Base-by-base conservation (phyloP, 2,113 vertebrate species). In the Pelecanoides urinatrix region DNA sequence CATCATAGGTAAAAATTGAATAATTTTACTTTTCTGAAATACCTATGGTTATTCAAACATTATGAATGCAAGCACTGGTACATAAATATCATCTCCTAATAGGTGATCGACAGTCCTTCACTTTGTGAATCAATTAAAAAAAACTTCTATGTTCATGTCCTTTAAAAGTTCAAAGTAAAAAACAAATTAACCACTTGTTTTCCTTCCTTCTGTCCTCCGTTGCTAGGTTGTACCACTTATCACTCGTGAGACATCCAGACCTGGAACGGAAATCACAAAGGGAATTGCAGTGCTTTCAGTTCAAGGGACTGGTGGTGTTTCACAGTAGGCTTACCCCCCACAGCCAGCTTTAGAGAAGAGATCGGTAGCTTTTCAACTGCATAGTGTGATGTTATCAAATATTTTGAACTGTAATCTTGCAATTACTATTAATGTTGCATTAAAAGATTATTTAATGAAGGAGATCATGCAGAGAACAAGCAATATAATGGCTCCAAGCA, bases 391-490 rank as follows among this genome's bases (percentile, higher is more conserved):
- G 96, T 98, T 98, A 98, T 97, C 96, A 98, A 98, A 98, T 97
- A 98, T 98, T 98, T 98, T 97, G 95, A 98, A 97, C 95, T 91
- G 86, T 97, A 98, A 98, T 98, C 97, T 98, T 97, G 92, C 97
- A 97, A 98, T 98, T 98, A 94, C 95, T 98, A 98, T 97, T 98
- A 98, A 98, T 97, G 96, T 97, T 98, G 92, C 97, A 97, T 97
- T 98, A 97, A 97, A 98, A 97, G 97, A 98, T 97, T 97, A 97
- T 98, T 98, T 98, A 98, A 98, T 98, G 97, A 97, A 97, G 97
- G 95, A 95, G 93, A 96, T 96, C 97, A 96, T 95, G 97, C 97
- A 86, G 90, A 87, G 97, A 98, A 97, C 94, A 97, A 97, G 97
- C 92, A 96, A 97, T 97, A 96, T 95, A 97, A 97, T 97, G 97